Percentiles rank a stretch among this genome's conserved stretches.
phyloP scores from a whole-genome alignment of 1,140 invertebrate species.

The Drosophila mauritiana region DNA sequence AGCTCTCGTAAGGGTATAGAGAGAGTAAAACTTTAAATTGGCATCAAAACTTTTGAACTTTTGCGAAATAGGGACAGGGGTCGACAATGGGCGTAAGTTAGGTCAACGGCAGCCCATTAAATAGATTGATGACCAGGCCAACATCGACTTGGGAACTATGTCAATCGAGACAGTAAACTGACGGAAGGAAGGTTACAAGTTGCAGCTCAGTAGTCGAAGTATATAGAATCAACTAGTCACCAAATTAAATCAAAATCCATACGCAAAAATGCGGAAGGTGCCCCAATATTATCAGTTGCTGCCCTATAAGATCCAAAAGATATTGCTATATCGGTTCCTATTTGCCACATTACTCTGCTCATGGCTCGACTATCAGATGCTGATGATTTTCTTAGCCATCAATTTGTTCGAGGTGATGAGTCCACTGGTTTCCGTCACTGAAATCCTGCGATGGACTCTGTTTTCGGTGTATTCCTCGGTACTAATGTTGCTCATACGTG shows the following conservation, averaged over 20 bases:
- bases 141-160: constrained; percentile 38
- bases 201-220: not conserved
- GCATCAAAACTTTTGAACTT: constrained; percentile 56
- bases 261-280: not conserved
- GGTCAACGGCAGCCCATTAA: constrained; percentile 64
- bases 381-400: constrained; percentile 17
- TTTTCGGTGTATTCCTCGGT: constrained; percentile 1
- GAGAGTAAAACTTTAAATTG: constrained; percentile 63
- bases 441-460: not conserved
- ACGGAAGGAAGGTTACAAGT: constrained; percentile 27
- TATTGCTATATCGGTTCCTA: constrained; percentile 28
- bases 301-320: constrained; percentile 4
- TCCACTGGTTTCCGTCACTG: not conserved
- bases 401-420: not conserved
- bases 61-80: constrained; percentile 19
- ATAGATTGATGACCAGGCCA: constrained; percentile 56
- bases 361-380: constrained; percentile 22
- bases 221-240: constrained; percentile 14
- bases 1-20: constrained; percentile 23
- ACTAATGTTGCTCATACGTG: not conserved
- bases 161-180: constrained; percentile 42
- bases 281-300: constrained; percentile 6
- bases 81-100: constrained; percentile 7
- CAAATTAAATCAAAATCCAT: not conserved
- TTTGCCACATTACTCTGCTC: constrained; percentile 12